Percentiles rank a stretch among this genome's conserved stretches.
Conservation (phyloP, 2,888 invertebrate genomes). For the Zhengitettix transpicula region DNA sequence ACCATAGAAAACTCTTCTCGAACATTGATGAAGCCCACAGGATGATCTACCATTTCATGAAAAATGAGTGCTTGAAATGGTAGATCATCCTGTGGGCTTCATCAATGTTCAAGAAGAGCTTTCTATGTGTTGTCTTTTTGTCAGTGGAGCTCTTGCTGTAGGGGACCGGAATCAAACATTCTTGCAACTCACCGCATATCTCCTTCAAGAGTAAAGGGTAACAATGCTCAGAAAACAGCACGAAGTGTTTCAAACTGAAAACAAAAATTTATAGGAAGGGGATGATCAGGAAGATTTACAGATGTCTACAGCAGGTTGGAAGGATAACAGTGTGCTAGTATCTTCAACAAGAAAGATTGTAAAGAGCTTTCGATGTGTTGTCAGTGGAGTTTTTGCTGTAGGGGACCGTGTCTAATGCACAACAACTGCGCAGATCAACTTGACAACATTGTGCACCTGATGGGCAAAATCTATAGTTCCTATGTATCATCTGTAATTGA, state of each 20-base stretch:
- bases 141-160: slow-evolving; percentile 99
- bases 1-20: slow-evolving; percentile 13
- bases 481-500: no score
- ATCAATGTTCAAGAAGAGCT: slow-evolving; percentile 25
- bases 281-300: slow-evolving; percentile 7
- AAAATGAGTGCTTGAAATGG: neutral
- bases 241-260: slow-evolving; percentile 14
- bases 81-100: slow-evolving; percentile 11
- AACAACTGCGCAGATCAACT: no score
- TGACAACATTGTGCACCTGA: no score
- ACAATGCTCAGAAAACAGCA: slow-evolving; percentile 33
- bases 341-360: slow-evolving; percentile 11
- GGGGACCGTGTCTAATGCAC: no score
- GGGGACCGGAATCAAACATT: slow-evolving; percentile 98
- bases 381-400: no score
- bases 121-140: slow-evolving; percentile 95
- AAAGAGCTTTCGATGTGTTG: slow-evolving; percentile 14
- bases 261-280: neutral
- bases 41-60: slow-evolving; percentile 6
- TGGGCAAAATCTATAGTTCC: no score
- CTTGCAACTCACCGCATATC: slow-evolving; percentile 99
- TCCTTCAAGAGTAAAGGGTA: slow-evolving; percentile 91
- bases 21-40: slow-evolving; percentile 14
- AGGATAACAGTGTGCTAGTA: slow-evolving; percentile 12
- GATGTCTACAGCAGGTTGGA: slow-evolving; percentile 13